These are phyloP conservation scores for Penaeus monodon DNA, from an alignment of 2,888 invertebrate genomes.

Conservation along the genomic window DNA sequence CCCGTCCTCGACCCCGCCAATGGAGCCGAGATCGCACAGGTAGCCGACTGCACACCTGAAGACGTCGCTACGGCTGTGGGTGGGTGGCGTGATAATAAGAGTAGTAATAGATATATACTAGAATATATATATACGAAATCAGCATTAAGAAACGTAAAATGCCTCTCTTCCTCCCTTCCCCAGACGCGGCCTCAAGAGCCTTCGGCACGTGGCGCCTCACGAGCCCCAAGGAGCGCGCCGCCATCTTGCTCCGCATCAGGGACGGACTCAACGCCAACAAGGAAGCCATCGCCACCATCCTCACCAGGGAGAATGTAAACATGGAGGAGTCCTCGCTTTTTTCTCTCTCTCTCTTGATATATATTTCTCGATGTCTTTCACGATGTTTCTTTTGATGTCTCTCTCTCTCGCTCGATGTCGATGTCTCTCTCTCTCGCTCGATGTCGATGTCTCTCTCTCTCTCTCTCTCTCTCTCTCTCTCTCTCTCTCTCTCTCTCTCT, in stretches of 20 bases:
- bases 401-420: no score
- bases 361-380: no score
- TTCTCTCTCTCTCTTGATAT: not conserved
- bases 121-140: no score
- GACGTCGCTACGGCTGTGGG: slow-evolving; percentile 51
- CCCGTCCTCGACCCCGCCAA: slow-evolving; percentile 53
- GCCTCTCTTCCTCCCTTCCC: not conserved
- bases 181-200: slow-evolving; percentile 55
- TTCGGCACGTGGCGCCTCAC: slow-evolving; percentile 54
- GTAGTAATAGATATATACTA: no score
- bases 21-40: slow-evolving; percentile 38
- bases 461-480: not conserved
- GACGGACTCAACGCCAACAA: slow-evolving; percentile 32
- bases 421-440: no score
- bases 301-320: slow-evolving; percentile 53
- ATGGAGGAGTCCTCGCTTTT: not conserved
- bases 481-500: not conserved
- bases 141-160: no score
- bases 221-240: slow-evolving; percentile 58
- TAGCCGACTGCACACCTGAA: slow-evolving; percentile 37
- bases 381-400: no score
- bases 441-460: no score
- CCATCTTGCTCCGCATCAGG: slow-evolving; percentile 55
- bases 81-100: slow-evolving; percentile 5
- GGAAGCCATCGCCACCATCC: slow-evolving; percentile 41